phyloP scores from a whole-genome alignment of 2,113 vertebrate genomes.

The Montifringilla adamsi region DNA sequence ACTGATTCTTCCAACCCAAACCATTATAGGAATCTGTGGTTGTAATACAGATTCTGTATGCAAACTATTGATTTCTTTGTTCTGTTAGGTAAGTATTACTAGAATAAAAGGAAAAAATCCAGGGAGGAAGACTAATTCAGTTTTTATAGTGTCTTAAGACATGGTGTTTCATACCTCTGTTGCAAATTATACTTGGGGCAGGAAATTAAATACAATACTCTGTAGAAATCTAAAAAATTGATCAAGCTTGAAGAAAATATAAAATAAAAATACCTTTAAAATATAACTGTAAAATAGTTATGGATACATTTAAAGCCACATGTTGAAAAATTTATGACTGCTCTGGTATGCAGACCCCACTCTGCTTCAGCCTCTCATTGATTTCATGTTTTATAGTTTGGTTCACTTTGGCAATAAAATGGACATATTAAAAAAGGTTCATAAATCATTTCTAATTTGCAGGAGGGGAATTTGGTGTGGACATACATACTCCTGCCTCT shows the following conservation, averaged over 20 bases:
- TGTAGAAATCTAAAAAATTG: neutral
- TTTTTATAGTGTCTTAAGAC: neutral
- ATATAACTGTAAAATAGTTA: neutral
- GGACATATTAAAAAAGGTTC: neutral
- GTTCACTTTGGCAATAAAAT: neutral
- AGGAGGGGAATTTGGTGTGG: neutral
- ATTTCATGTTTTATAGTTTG: neutral
- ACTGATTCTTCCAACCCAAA: neutral
- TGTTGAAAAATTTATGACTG: constrained; percentile 7
- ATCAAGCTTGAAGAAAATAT: neutral
- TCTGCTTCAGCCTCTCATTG: neutral
- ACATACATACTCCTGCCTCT: neutral
- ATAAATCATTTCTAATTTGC: neutral
- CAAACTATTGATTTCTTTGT: neutral
- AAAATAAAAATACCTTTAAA: constrained; percentile 15
- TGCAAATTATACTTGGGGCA: neutral
- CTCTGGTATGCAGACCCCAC: neutral
- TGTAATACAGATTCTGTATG: neutral
- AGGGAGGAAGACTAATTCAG: neutral
- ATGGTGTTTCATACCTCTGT: neutral
- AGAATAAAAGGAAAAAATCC: neutral
- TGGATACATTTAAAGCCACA: neutral
- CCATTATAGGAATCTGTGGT: neutral
- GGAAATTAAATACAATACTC: neutral
- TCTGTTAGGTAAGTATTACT: neutral